Conservation (phyloP, 1,140 invertebrate genomes). For the Helicoverpa zea region DNA sequence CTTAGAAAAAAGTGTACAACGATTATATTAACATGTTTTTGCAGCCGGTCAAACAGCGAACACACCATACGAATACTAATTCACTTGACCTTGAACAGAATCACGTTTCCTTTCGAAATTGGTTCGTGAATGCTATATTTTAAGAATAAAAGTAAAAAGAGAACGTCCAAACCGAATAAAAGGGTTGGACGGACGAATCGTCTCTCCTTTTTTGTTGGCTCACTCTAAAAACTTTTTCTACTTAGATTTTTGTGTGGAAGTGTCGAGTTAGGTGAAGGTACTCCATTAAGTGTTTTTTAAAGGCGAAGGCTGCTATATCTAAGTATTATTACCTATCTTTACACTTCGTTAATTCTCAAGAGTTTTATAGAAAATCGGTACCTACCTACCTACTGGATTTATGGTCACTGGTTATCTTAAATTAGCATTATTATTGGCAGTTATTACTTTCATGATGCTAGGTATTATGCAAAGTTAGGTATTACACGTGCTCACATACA, state of each 20-base stretch:
- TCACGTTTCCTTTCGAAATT: conserved; percentile 86
- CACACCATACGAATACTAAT: conserved; percentile 84
- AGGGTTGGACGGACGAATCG: conserved; percentile 78
- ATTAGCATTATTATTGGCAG: too few species aligned
- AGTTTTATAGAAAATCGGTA: too few species aligned
- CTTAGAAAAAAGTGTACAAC: conserved; percentile 77
- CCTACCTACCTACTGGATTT: too few species aligned
- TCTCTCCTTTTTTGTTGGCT: conserved; percentile 71
- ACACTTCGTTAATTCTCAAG: too few species aligned
- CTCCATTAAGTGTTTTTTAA: conserved; percentile 20
- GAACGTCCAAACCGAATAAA: conserved; percentile 79
- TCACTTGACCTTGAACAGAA: conserved; percentile 81
- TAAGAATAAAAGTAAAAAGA: conserved; percentile 85
- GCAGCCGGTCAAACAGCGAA: conserved; percentile 81
- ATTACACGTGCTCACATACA: too few species aligned
- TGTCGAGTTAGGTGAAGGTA: conserved; percentile 66
- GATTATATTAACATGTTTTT: conserved; percentile 83
- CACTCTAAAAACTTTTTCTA: conserved; percentile 68
- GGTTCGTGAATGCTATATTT: conserved; percentile 84
- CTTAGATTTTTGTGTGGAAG: conserved; percentile 65
- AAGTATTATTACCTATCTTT: too few species aligned
- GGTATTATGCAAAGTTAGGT: too few species aligned
- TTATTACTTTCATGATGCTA: too few species aligned
- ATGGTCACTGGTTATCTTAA: too few species aligned
- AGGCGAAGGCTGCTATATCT: not conserved